phyloP scores from a whole-genome alignment of 2,797 vertebrate species.

The Nasua narica region DNA sequence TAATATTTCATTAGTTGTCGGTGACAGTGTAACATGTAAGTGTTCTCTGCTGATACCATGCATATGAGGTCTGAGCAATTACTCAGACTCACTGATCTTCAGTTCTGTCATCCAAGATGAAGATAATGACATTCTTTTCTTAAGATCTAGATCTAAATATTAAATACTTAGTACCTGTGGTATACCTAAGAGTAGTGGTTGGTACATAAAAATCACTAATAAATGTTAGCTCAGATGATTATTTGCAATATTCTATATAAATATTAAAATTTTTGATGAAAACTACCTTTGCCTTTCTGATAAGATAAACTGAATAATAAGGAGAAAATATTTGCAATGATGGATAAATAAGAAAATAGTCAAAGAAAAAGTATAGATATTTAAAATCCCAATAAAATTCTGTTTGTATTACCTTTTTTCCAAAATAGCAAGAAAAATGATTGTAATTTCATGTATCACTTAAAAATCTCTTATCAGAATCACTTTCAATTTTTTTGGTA shows the following conservation, averaged over 20 bases:
- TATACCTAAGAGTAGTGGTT: neutral
- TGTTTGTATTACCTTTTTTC: neutral
- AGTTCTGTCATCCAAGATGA: neutral
- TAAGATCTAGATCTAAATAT: neutral
- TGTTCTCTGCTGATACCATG: rapidly evolving
- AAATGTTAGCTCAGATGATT: neutral
- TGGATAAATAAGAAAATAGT: neutral
- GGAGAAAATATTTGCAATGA: neutral
- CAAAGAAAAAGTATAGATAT: neutral
- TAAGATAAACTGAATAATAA: neutral
- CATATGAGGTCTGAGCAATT: neutral
- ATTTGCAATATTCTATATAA: neutral
- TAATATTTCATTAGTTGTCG: neutral
- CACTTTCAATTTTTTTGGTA: neutral
- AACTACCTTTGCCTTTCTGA: neutral
- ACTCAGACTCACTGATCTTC: neutral
- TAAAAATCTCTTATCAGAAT: neutral
- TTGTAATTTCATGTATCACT: neutral
- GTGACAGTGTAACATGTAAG: rapidly evolving
- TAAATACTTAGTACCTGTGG: neutral
- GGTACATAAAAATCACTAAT: neutral
- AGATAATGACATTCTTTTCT: neutral
- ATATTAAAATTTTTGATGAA: neutral
- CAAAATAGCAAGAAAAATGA: neutral
- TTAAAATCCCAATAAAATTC: neutral